Base-by-base conservation (phyloP, 1,140 invertebrate genomes). In the Bombus pyrosoma region DNA sequence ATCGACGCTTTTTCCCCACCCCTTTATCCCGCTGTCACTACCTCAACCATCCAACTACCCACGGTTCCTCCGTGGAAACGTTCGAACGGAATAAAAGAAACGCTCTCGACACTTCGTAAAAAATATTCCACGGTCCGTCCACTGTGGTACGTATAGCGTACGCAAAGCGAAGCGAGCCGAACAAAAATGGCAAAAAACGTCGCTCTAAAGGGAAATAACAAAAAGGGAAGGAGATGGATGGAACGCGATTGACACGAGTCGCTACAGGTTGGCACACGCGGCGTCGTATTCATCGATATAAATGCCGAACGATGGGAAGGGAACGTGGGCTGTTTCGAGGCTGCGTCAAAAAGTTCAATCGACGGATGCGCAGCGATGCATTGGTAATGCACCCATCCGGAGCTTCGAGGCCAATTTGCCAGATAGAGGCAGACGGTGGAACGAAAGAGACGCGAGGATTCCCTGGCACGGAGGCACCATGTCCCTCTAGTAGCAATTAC, bases 401-500 rank as follows among this genome's bases (percentile, higher is more conserved):
- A n/a, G 71, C 28, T 73, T 43, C 71, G 73, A 68, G 78, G 78
- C 85, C 90, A 88, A 87, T 91, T 86, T 84, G 71, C 77, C 32
- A 32, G 75, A 82, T 3, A 75, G 81, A 87, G 71, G 25, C n/a
- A 32, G 37, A 37, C 37, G n/a, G 69, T 34, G 66, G 68, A 73
- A 39, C 32, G n/a, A 69, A 62, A 71, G 86, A 74, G 86, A 59
- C 28, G 78, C 86, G 73, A 68, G 68, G 86, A 53, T 47, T 53
- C 73, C 73, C 43, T 32, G 72, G n/a, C 41, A 47, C 39, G 39
- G 37, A 69, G 59, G 39, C 76, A 76, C 22, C 1, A 1, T 13
- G 43, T 85, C 79, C 79, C 81, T 83, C 87, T 77, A 81, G 75
- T 84, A 81, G 86, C 90, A 92, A 92, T 93, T 91, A 92, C 88